phyloP scores from a whole-genome alignment of 1,140 invertebrate species.

The Drosophila sucinea region DNA sequence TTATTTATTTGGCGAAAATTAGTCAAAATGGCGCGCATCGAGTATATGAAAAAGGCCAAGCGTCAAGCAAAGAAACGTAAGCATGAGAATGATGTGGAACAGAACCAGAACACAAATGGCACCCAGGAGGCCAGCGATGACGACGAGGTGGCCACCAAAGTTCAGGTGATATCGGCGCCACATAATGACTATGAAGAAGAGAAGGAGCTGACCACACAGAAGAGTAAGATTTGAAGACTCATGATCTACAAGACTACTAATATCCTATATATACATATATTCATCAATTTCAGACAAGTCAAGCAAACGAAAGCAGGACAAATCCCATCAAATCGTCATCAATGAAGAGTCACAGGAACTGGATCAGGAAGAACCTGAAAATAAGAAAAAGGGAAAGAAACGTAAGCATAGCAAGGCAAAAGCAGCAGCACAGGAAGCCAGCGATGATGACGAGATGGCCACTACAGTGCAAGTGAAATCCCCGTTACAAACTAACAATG shows the following conservation, averaged over 20 bases:
- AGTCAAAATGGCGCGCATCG: slow-evolving; percentile 64
- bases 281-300: slow-evolving; percentile 34
- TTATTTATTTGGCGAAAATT: not conserved
- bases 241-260: too few species aligned
- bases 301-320: slow-evolving; percentile 46
- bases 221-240: slow-evolving; percentile 19
- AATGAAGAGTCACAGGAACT: not conserved
- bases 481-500: slow-evolving; percentile 13
- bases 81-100: not conserved
- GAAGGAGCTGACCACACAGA: not conserved
- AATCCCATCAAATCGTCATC: not conserved
- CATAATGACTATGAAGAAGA: slow-evolving; percentile 8
- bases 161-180: slow-evolving; percentile 44
- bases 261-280: not conserved
- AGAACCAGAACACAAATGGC: slow-evolving; percentile 27
- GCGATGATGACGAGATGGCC: slow-evolving; percentile 68
- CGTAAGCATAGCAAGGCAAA: slow-evolving; percentile 32
- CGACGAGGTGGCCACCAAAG: slow-evolving; percentile 73
- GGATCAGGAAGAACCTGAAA: not conserved
- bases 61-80: slow-evolving; percentile 70
- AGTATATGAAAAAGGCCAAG: slow-evolving; percentile 57
- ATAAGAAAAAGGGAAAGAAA: not conserved
- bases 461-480: slow-evolving; percentile 61
- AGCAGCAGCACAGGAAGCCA: not conserved
- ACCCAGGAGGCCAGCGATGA: slow-evolving; percentile 37